A percentile compares a stretch with the other conserved stretches of the same genome.
phyloP scores from a whole-genome alignment of 2,797 vertebrate genomes.

The Catostomus latipinnis region DNA sequence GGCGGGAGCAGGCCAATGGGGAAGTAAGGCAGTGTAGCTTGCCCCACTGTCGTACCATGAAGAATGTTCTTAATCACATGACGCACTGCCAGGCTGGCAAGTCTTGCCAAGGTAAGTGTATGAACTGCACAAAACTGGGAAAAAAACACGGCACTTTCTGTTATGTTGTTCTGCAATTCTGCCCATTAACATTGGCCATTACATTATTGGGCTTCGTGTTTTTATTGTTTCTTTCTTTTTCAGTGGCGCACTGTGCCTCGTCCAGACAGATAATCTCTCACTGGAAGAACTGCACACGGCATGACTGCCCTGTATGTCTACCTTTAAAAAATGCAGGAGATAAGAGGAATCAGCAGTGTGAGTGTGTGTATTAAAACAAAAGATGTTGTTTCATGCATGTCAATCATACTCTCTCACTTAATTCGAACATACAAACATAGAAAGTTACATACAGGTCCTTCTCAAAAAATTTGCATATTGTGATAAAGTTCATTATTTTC shows the following conservation, averaged over 20 bases:
- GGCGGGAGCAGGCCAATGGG: slow-evolving; percentile 93
- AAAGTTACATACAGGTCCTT: background rate
- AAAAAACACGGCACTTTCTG: background rate
- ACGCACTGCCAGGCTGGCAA: slow-evolving; percentile 99
- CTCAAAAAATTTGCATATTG: no score
- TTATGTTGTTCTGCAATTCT: background rate
- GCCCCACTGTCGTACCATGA: slow-evolving; percentile 98
- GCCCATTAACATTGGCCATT: background rate
- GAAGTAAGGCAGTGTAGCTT: slow-evolving; percentile 95
- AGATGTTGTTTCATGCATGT: slow-evolving; percentile 8
- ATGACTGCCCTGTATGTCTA: slow-evolving; percentile 97
- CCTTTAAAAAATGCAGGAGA: slow-evolving; percentile 98
- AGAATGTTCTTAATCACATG: slow-evolving; percentile 99
- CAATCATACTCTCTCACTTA: no score
- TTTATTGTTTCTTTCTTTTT: background rate
- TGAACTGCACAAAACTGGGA: background rate
- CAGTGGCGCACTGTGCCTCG: slow-evolving; percentile 94
- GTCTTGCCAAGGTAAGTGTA: slow-evolving; percentile 91
- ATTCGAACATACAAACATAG: background rate
- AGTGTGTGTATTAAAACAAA: slow-evolving; percentile 82
- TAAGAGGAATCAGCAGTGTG: slow-evolving; percentile 99
- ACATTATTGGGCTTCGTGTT: slow-evolving; percentile 59
- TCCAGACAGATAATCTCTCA: slow-evolving; percentile 99
- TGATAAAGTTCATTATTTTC: no score
- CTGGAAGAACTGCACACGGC: slow-evolving; percentile 98